Evolutionary conservation across 2,113 vertebrate species (phyloP).

Genomic region (Halcyon malimbica): DNA sequence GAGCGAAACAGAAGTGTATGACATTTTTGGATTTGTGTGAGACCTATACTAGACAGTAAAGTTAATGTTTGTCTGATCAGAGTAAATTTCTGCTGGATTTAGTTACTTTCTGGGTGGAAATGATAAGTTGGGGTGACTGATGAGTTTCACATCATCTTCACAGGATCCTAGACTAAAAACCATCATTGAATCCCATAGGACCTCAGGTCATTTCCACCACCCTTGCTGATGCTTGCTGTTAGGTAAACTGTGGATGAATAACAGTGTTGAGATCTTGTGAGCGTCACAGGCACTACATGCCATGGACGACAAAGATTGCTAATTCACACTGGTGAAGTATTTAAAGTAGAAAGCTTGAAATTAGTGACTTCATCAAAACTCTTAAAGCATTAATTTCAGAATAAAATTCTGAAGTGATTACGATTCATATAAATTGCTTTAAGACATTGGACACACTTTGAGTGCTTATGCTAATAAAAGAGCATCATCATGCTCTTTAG

Average conservation of each 20-base stretch:
- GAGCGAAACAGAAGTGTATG: background rate
- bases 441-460: background rate
- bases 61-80: background rate
- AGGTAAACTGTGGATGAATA: background rate
- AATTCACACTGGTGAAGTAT: background rate
- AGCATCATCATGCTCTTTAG: background rate
- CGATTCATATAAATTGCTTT: slow-evolving; percentile 19
- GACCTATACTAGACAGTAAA: background rate
- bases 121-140: background rate
- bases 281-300: background rate
- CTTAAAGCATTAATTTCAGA: slow-evolving; percentile 30
- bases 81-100: background rate
- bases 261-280: background rate
- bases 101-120: background rate
- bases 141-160: background rate
- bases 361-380: slow-evolving; percentile 38
- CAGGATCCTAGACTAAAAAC: background rate
- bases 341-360: slow-evolving; percentile 46
- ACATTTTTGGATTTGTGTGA: background rate
- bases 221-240: background rate
- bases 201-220: background rate
- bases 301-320: background rate
- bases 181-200: background rate
- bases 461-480: slow-evolving; percentile 37
- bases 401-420: slow-evolving; percentile 60